Percentiles rank a stretch among this genome's conserved stretches.
These are phyloP conservation scores for Leptobrachium ailaonicum DNA, from an alignment of 2,113 vertebrate genomes.

Conservation along the genomic window DNA sequence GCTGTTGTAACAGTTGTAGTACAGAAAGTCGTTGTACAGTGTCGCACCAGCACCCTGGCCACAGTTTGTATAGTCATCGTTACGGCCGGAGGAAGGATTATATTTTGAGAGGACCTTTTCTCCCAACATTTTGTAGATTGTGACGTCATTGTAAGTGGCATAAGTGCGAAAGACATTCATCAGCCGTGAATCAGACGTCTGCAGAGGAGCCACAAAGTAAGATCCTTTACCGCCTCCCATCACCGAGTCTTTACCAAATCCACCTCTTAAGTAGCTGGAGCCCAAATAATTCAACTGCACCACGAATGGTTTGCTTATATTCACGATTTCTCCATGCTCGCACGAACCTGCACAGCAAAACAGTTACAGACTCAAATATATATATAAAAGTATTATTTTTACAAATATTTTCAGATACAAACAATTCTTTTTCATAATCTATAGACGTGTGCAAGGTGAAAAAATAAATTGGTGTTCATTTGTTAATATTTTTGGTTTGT, in stretches of 20 bases:
- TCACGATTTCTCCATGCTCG: slow-evolving; percentile 15
- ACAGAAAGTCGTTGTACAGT: slow-evolving; percentile 74
- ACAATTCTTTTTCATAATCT: neutral
- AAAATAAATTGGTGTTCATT: no score
- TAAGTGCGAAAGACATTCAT: slow-evolving; percentile 71
- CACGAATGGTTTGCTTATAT: slow-evolving; percentile 16
- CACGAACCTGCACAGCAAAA: slow-evolving; percentile 26
- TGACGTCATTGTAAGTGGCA: slow-evolving; percentile 69
- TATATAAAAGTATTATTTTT: neutral
- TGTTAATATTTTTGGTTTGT: no score
- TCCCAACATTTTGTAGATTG: slow-evolving; percentile 56
- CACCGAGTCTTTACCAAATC: slow-evolving; percentile 78
- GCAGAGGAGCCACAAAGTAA: slow-evolving; percentile 79
- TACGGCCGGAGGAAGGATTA: neutral
- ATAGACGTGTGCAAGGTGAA: no score
- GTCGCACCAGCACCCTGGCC: slow-evolving; percentile 74
- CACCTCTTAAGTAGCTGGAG: slow-evolving; percentile 60
- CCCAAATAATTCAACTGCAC: slow-evolving; percentile 20
- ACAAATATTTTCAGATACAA: neutral
- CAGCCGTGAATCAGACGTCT: slow-evolving; percentile 45
- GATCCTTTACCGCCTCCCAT: slow-evolving; percentile 53
- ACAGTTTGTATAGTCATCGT: slow-evolving; percentile 19
- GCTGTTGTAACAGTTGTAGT: slow-evolving; percentile 66
- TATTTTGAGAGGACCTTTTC: slow-evolving; percentile 14
- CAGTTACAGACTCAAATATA: neutral